phyloP scores from a whole-genome alignment of 2,113 vertebrate genomes.

The Labrus mixtus region DNA sequence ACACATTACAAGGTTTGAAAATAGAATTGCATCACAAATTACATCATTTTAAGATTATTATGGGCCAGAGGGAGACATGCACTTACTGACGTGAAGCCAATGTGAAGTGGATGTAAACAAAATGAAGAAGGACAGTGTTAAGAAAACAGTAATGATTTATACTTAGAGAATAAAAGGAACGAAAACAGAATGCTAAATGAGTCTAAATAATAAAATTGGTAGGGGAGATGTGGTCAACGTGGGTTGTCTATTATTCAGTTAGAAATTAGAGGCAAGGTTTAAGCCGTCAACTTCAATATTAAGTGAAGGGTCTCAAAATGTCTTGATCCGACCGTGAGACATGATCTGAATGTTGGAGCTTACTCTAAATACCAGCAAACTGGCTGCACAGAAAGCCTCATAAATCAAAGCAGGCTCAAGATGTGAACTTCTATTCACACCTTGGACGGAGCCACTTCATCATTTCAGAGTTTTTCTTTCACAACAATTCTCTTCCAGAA shows the following conservation, averaged over 20 bases:
- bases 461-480: slow-evolving; percentile 22
- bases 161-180: too few species aligned
- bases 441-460: slow-evolving; percentile 53
- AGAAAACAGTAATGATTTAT: too few species aligned
- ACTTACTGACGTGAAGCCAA: neutral
- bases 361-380: slow-evolving; percentile 42
- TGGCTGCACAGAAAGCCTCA: slow-evolving; percentile 40
- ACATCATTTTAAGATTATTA: neutral
- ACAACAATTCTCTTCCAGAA: slow-evolving; percentile 34
- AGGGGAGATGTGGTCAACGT: neutral
- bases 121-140: neutral
- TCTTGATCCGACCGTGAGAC: slow-evolving; percentile 30
- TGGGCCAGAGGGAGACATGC: neutral
- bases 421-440: slow-evolving; percentile 46
- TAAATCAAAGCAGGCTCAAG: slow-evolving; percentile 61
- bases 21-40: neutral
- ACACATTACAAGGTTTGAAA: neutral
- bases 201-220: neutral
- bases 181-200: neutral
- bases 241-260: neutral
- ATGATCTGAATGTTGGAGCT: slow-evolving; percentile 5
- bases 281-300: neutral
- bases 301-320: neutral
- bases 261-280: neutral
- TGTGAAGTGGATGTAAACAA: neutral